A percentile compares a stretch with the other conserved stretches of the same genome.
These are phyloP conservation scores for Pogonognathellus flavescens DNA, from an alignment of 1,140 invertebrate species.

Conservation along the genomic window DNA sequence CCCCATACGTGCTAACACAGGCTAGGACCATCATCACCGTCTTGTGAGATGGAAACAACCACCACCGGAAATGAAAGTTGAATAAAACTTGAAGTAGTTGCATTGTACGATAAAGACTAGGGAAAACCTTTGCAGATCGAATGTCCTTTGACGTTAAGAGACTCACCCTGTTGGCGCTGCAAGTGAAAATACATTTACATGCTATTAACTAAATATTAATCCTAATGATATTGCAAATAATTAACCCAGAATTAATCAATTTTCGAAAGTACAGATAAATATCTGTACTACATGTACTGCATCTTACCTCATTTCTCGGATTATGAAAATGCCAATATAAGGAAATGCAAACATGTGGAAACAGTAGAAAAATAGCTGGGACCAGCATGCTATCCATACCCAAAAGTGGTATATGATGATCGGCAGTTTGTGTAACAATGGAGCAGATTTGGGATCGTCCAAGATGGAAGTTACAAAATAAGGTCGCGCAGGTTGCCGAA, in stretches of 20 bases:
- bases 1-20: conserved; percentile 21
- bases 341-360: conserved; percentile 19
- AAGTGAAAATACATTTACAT: not conserved
- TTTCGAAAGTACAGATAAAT: too few species aligned
- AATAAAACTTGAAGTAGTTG: conserved; percentile 29
- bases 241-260: too few species aligned
- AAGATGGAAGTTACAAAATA: conserved; percentile 40
- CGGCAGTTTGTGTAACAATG: not conserved
- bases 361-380: conserved; percentile 24
- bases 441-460: not conserved
- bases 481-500: not conserved
- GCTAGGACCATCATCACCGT: not conserved
- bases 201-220: too few species aligned
- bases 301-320: conserved; percentile 48
- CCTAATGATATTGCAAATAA: too few species aligned
- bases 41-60: conserved; percentile 39
- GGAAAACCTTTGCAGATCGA: not conserved
- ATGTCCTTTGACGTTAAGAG: not conserved
- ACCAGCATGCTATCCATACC: conserved; percentile 22
- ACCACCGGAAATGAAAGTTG: not conserved
- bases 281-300: too few species aligned
- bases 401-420: conserved; percentile 29
- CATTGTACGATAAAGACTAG: not conserved
- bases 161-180: not conserved
- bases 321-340: conserved; percentile 5